A percentile compares a stretch with the other conserved stretches of the same genome.
Evolutionary conservation across 2,113 vertebrate species (phyloP).

Genomic region (Albula goreensis): DNA sequence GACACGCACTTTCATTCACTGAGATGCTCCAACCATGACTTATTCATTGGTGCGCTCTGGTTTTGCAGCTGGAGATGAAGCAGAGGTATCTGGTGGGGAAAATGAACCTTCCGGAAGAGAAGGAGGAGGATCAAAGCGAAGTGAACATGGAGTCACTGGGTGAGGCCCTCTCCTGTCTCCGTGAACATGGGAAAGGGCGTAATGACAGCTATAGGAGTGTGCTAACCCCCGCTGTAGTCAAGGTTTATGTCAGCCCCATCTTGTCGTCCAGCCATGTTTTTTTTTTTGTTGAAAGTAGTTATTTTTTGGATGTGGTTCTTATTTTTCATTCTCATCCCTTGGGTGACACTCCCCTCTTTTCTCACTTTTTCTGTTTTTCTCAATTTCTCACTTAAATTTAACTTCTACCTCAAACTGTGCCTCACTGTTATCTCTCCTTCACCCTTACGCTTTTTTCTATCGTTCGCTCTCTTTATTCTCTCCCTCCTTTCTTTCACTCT

Average conservation of each 20-base stretch:
- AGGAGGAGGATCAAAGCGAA: conserved; percentile 72
- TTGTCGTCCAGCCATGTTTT: too few relatives aligned
- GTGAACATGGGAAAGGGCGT: neutral
- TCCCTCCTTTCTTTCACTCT: too few relatives aligned
- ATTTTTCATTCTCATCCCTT: neutral
- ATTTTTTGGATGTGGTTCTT: neutral
- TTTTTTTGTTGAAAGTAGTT: too few relatives aligned
- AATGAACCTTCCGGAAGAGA: conserved; percentile 68
- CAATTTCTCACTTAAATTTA: neutral
- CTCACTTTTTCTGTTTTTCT: too few relatives aligned
- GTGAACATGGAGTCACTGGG: conserved; percentile 84
- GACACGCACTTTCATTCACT: neutral
- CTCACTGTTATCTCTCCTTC: neutral
- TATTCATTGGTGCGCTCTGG: conserved; percentile 28
- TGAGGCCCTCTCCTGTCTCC: conserved; percentile 58
- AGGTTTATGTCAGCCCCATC: neutral
- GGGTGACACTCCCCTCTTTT: neutral
- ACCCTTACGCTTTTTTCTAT: neutral
- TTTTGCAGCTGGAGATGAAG: conserved; percentile 91
- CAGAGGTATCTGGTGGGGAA: conserved; percentile 82
- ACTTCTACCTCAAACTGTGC: neutral
- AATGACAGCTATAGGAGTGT: too few relatives aligned
- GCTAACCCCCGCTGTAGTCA: neutral
- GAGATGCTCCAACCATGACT: neutral
- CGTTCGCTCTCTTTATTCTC: neutral